Percentiles rank a stretch among this genome's conserved stretches.
Evolutionary conservation across 2,888 invertebrate genomes (phyloP).

Genomic region (Mesoligia furuncula): DNA sequence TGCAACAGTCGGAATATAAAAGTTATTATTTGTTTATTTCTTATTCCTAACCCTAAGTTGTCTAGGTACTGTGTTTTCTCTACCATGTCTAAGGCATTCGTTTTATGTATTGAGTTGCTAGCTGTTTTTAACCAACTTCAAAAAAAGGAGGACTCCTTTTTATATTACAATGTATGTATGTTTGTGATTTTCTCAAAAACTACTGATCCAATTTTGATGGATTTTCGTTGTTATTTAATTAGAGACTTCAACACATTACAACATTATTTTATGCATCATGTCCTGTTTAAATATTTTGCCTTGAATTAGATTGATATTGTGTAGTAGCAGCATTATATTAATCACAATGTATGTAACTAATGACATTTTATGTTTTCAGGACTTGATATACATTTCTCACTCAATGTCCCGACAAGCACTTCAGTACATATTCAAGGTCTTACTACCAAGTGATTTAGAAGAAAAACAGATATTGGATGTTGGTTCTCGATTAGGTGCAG

Average conservation of each 20-base stretch:
- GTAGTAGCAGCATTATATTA: background rate
- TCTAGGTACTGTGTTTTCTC: background rate
- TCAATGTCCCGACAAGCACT: constrained; percentile 91
- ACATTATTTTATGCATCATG: background rate
- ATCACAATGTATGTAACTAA: background rate
- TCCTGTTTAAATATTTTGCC: background rate
- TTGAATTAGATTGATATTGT: background rate
- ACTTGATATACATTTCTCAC: constrained; percentile 91
- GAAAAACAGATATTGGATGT: constrained; percentile 92
- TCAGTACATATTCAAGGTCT: constrained; percentile 91
- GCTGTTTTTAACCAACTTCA: background rate
- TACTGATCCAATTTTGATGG: background rate
- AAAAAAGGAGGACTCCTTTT: background rate
- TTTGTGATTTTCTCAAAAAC: too few species aligned
- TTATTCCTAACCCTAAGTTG: background rate
- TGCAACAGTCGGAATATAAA: constrained; percentile 82
- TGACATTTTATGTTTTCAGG: constrained; percentile 74
- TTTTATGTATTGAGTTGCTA: background rate
- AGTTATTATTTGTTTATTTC: constrained; percentile 64
- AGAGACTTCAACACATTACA: background rate
- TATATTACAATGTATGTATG: too few species aligned
- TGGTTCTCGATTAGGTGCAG: constrained; percentile 93
- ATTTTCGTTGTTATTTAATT: background rate
- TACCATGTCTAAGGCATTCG: background rate
- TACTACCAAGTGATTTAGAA: constrained; percentile 90